Percentiles rank a stretch among this genome's conserved stretches.
Conservation (phyloP, 2,113 vertebrate genomes). For the Alouatta palliata region DNA sequence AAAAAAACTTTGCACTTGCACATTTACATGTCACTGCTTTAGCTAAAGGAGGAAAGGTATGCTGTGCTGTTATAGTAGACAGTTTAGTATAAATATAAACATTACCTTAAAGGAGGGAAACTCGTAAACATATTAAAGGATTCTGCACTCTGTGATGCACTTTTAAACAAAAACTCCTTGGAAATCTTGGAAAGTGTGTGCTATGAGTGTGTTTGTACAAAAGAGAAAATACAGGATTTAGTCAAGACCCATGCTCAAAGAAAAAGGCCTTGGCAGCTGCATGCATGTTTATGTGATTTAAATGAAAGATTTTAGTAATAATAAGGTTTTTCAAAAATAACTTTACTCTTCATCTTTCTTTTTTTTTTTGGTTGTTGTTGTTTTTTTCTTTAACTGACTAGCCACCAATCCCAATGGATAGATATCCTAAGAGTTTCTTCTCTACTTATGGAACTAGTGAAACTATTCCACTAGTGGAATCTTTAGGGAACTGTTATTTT, state of each 20-base stretch:
- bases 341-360: background rate
- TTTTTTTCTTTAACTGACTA: background rate
- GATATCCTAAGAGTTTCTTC: background rate
- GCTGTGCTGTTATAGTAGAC: constrained; percentile 51
- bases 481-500: background rate
- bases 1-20: constrained; percentile 26
- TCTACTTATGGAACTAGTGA: background rate
- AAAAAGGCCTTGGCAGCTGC: background rate
- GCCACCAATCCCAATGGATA: background rate
- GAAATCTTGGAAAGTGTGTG: background rate
- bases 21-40: constrained; percentile 51
- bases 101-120: background rate
- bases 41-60: constrained; percentile 51
- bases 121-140: background rate
- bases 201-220: background rate
- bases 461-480: too few relatives aligned
- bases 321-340: background rate
- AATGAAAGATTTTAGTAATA: background rate
- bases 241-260: background rate
- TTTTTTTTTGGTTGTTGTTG: too few relatives aligned
- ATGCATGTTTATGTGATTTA: background rate
- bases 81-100: constrained; percentile 40
- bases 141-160: background rate
- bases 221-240: background rate
- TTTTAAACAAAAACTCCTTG: background rate